Evolutionary conservation across 2,888 invertebrate genomes (phyloP), one percentile per base, ranked within the genome.

Genomic region (Amphipyra tragopoginis): DNA sequence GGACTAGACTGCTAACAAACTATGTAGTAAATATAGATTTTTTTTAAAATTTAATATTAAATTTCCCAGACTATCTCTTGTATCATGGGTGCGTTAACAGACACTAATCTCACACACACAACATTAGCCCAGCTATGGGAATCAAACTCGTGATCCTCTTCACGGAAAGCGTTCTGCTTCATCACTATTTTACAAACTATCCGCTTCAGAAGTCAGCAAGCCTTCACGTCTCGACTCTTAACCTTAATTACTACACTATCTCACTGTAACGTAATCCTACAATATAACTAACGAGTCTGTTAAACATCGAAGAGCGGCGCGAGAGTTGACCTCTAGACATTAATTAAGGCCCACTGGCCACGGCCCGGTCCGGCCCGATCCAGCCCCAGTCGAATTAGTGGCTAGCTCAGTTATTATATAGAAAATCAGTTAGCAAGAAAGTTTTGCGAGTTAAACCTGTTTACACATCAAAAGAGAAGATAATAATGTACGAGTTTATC

Each of bases 291-390:
- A 79, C 76, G 58, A 76, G 61, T 43, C 50, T 65, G 55, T 34
- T 43, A 49, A 59, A 75, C 71, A 78, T 76, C 75, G 75, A 76
- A 71, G 75, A 66, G 75, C 58, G 50, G 52, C 57, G 14, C 10
- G 21, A 36, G 59, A 75, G 57, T 63, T 75, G 76, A 79, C 79
- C 79, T 79, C 68, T 55, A 68, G 76, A 79, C 76, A 72, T 68
- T 79, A 65, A 79, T 79, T 65, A 77, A 59, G 65, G 47, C 52
- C 21, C 43, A 9, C 43, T 15, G 45, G 43, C 49, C 47, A 36
- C 21, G 52, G 49, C n/a, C 21, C 21, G 4, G 14, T 15, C n/a
- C 43, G 15, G 39, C 29, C 39, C 33, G 34, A 15, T 26, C 65
- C 40, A 33, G 11, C 38, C 43, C 40, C 34, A 67, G 54, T 59